A percentile compares a stretch with the other conserved stretches of the same genome.
These are phyloP conservation scores for Moxostoma hubbsi DNA, from an alignment of 2,797 vertebrate species.

Conservation along the genomic window DNA sequence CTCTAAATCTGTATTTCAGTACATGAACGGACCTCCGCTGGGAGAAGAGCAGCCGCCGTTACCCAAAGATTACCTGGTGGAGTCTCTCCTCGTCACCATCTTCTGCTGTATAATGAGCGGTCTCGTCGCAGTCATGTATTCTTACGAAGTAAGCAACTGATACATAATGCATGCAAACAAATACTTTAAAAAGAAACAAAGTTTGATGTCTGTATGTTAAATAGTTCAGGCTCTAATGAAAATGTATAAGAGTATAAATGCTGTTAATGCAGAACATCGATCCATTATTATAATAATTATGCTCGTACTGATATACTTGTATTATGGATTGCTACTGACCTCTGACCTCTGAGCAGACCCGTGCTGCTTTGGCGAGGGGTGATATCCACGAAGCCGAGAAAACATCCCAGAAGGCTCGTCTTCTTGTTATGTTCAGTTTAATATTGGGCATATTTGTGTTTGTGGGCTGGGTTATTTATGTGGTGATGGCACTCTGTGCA, in stretches of 20 bases:
- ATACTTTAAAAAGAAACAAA: too few relatives aligned
- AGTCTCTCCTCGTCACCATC: slow-evolving; percentile 80
- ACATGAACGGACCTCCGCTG: not conserved
- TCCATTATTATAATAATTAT: too few relatives aligned
- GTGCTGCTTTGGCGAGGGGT: slow-evolving; percentile 72
- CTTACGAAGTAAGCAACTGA: slow-evolving; percentile 73
- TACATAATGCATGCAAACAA: too few relatives aligned
- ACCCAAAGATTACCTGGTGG: slow-evolving; percentile 82
- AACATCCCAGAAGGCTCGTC: slow-evolving; percentile 76
- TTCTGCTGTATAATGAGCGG: slow-evolving; percentile 84
- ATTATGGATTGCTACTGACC: not conserved
- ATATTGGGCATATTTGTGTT: slow-evolving; percentile 78
- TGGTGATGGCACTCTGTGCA: slow-evolving; percentile 68
- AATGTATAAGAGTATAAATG: too few relatives aligned
- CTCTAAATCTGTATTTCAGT: slow-evolving; percentile 62
- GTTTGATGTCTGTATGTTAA: too few relatives aligned
- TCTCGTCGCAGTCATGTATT: slow-evolving; percentile 76
- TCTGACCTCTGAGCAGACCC: slow-evolving; percentile 67
- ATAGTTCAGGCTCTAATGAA: too few relatives aligned
- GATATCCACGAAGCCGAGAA: slow-evolving; percentile 71
- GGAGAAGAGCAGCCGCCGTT: not conserved
- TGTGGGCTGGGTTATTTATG: slow-evolving; percentile 80
- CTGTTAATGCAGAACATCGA: too few relatives aligned
- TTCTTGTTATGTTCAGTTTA: slow-evolving; percentile 80
- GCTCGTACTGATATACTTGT: too few relatives aligned